Evolutionary conservation across 2,797 vertebrate species (phyloP).

Genomic region (Chromobotia macracanthus): DNA sequence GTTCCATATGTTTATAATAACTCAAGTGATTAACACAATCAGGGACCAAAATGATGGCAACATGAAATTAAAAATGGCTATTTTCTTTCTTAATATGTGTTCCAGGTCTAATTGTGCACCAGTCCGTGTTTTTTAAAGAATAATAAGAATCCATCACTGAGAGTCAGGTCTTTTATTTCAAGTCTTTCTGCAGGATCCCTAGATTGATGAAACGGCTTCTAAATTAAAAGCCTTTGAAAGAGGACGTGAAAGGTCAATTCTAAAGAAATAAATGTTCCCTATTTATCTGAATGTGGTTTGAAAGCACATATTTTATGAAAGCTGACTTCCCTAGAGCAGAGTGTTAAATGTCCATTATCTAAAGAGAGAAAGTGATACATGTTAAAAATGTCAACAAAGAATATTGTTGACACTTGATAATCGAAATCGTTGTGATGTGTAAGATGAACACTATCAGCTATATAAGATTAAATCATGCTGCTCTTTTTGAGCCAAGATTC

Average conservation of each 20-base stretch:
- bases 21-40: background rate
- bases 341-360: too few relatives aligned
- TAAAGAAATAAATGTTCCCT: slow-evolving; percentile 1
- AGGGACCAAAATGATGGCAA: background rate
- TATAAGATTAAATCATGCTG: too few relatives aligned
- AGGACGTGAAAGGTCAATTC: background rate
- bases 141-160: background rate
- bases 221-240: background rate
- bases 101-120: background rate
- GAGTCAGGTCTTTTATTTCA: background rate
- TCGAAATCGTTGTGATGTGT: background rate
- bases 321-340: too few relatives aligned
- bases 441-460: background rate
- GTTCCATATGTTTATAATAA: background rate
- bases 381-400: slow-evolving; percentile 11
- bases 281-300: slow-evolving; percentile 2
- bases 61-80: background rate
- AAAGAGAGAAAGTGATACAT: too few relatives aligned
- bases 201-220: background rate
- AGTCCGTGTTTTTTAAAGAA: background rate
- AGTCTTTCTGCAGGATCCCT: background rate
- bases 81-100: background rate
- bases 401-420: background rate
- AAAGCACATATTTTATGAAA: background rate
- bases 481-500: too few relatives aligned